Evolutionary conservation across 2,113 vertebrate species (phyloP), one percentile per base, ranked within the genome.

Genomic region (Sinocyclocheilus rhinocerous): DNA sequence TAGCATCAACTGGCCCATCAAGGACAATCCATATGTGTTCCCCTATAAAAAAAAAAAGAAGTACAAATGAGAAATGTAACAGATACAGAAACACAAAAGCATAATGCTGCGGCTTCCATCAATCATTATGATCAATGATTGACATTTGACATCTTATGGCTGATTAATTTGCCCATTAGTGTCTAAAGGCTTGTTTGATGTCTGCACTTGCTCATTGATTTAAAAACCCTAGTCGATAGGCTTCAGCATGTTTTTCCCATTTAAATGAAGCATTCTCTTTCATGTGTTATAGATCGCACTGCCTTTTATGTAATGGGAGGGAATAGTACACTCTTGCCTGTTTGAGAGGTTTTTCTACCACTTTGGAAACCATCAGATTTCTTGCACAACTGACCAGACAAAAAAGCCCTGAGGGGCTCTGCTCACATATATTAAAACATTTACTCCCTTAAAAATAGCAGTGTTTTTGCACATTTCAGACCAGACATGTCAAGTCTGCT

Each of bases 11-110:
- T 12, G 98, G 98, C 57, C 98, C 98, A 92, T 99, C 98, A 87
- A 99, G 94, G 84, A 99, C 96, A 82, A 99, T 97, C 98, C 98
- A 99, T 85, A 99, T 96, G 86, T 99, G 96, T 45, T 99, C 97
- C 61, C 97, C 98, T 99, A 89, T 5, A 91, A 83, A 18, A 26
- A 13, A 72, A 10, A 82, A 10, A 13, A 16, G 29, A 65, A n/a
- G 24, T 57, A 84, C 36, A 83, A 65, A 75, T 15, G 33, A 82
- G 50, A 16, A 72, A 52, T 48, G 26, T 29, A 72, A 57, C 39
- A 59, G 16, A 59, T 16, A 26, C 13, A 33, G 36, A 87, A 77
- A 84, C 67, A 65, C 72, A 8, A 75, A 81, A 48, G 59, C 39
- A 42, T 42, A 42, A 81, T 48, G 16, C 29, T 29, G 3, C 36